Evolutionary conservation across 2,797 vertebrate species (phyloP), one percentile per base, ranked within the genome.

Genomic region (Hirundo rustica): DNA sequence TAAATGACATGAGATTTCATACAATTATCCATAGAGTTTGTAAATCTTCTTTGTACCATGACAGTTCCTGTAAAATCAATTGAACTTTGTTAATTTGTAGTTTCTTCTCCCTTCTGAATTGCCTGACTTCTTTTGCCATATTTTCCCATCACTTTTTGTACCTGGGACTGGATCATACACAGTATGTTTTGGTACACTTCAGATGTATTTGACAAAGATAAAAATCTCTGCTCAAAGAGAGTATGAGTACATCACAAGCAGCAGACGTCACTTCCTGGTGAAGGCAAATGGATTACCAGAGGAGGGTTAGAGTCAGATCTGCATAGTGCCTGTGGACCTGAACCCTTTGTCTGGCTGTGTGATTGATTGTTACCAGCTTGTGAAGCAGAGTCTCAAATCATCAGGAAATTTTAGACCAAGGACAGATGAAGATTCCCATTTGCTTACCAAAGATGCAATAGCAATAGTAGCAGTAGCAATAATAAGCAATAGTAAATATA

Each of bases 251-350:
- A 29, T 40, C 9, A 42, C 0, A 4, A 72, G 27, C 19, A 48
- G 30, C 21, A 62, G 42, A 62, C 2, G 19, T 18, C 8, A 11
- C 18, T 47, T 27, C 29, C 20, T 60, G 36, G 22, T 51, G 57
- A 77, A 74, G 15, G 36, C 22, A 68, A 80, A 27, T 6, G 8
- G 2, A 4, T 74, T 68, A 53, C 16, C 2, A 2, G 18, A 42
- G 7, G 0, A 2, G 26, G 6, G 6, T 40, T 66, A 73, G 9
- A 13, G 40, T 60, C 26, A 73, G 18, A 61, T 9, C 10, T 2
- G 0, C 20, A 2, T 1, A 45, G 29, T 26, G 11, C 9, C 50
- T 44, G 23, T 12, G 11, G 11, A 16, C 17, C 51, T 62, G 30
- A 84, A 78, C 6, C 3, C 44, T 3, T 30, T 60, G 15, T 54